Conservation (phyloP, 92 coral and sea anemone species). For the Palythoa heliodiscus region DNA sequence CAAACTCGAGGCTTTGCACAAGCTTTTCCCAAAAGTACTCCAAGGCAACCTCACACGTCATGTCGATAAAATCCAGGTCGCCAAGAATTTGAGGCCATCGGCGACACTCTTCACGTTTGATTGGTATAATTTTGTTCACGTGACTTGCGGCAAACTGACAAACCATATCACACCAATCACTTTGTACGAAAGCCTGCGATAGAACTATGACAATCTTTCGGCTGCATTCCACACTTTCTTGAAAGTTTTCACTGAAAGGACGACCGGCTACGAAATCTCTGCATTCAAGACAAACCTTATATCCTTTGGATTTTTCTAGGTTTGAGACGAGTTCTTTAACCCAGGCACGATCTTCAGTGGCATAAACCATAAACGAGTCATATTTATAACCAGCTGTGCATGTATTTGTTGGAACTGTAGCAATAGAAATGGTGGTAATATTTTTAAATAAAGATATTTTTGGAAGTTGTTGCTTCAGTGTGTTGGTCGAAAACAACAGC, state of each 20-base stretch:
- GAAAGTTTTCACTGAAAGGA: constrained; percentile 26
- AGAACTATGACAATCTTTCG: constrained; percentile 31
- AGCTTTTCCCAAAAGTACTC: constrained; percentile 26
- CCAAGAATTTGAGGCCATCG: constrained; percentile 6
- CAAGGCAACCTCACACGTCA: constrained; percentile 18
- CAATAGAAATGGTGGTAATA: background rate
- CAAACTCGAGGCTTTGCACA: constrained; percentile 28
- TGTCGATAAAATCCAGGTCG: constrained; percentile 25
- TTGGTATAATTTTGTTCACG: constrained; percentile 26
- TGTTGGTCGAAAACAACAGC: too few relatives aligned
- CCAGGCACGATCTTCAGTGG: constrained; percentile 7
- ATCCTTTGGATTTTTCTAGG: constrained; percentile 22
- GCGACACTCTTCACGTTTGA: constrained; percentile 24
- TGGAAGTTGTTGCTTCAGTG: too few relatives aligned
- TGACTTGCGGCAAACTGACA: constrained; percentile 21
- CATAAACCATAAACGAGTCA: constrained; percentile 22
- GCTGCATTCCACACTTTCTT: constrained; percentile 18
- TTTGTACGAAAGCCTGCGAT: constrained; percentile 27
- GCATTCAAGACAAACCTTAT: constrained; percentile 23
- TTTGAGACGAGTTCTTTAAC: background rate
- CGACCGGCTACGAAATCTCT: constrained; percentile 28
- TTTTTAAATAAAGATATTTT: too few relatives aligned
- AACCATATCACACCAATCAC: constrained; percentile 31
- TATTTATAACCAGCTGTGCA: background rate
- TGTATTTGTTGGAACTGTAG: constrained; percentile 3